Evolutionary conservation across 2,888 invertebrate species (phyloP).

Genomic region (Amphimallon solstitiale): DNA sequence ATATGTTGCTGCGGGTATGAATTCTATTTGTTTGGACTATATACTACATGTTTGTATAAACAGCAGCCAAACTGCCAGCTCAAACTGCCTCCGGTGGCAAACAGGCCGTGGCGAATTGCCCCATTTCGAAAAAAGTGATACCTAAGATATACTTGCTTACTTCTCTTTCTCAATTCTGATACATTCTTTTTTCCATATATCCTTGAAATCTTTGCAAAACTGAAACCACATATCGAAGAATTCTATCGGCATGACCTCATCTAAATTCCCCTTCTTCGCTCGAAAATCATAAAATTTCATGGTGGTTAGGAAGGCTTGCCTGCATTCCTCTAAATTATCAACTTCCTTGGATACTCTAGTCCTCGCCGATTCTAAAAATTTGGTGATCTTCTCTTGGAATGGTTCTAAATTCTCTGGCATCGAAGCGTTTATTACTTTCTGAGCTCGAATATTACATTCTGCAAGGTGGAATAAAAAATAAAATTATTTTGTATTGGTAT

Average conservation of each 20-base stretch:
- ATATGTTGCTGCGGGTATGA: no score
- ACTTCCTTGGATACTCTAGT: constrained; percentile 80
- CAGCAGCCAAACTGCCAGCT: no score
- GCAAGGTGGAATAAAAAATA: constrained; percentile 39
- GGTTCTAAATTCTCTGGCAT: constrained; percentile 76
- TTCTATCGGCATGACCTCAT: constrained; percentile 83
- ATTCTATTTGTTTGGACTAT: no score
- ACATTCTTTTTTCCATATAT: constrained; percentile 93
- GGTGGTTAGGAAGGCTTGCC: constrained; percentile 78
- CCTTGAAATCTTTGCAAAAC: constrained; percentile 94
- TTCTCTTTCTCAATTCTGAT: constrained; percentile 84
- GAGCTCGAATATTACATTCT: constrained; percentile 81
- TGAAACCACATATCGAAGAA: constrained; percentile 90
- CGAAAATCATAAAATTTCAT: constrained; percentile 89
- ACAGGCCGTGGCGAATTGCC: no score
- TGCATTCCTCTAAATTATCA: constrained; percentile 83
- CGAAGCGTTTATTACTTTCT: constrained; percentile 75
- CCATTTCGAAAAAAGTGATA: no score
- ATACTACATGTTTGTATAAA: no score
- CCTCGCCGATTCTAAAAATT: constrained; percentile 79
- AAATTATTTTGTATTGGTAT: no score
- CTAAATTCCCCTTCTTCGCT: constrained; percentile 79
- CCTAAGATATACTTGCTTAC: no score
- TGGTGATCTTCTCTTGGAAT: constrained; percentile 87
- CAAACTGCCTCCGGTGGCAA: no score